Base-by-base conservation (phyloP, 2,888 invertebrate genomes). In the Lepidochrysops patricia region DNA sequence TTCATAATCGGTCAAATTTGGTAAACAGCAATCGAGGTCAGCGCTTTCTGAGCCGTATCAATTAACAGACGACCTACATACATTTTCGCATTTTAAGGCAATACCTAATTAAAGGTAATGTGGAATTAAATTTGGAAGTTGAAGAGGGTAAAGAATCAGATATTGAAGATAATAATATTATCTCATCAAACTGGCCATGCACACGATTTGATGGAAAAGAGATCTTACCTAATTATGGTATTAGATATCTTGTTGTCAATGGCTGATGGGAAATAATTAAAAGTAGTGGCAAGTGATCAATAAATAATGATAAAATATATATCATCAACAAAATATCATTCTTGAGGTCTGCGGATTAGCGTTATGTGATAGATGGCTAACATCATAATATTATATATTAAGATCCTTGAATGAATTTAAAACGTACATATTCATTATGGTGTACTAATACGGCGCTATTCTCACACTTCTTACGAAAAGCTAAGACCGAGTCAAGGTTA, bases 401-500 rank as follows among this genome's bases (percentile, higher is more conserved):
- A 50, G n/a, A 50, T 50, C 27, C 13, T 50, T 26, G 26, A 50
- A 26, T n/a, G 15, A n/a, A 3, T 27, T 50, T 13, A 1, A 50
- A 27, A 50, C 50, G 26, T 50, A 26, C 50, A 50, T 49, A 49
- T 50, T 50, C 5, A 50, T 25, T 26, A 23, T 32, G 32, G 29
- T 19, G 54, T 32, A 54, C 54, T 54, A 26, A 52, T 26, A 32
- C 32, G 19, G 54, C 15, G 23, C 19, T 54, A 27, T 54, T 54
- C 23, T 54, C 29, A 54, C 54, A 54, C 29, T 29, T 32, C 54
- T 32, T 54, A 29, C 29, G 12, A 54, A 54, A 54, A 54, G 54
- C 29, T 54, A 32, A 54, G 54, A 32, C 19, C 54, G n/a, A 54
- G 54, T 54, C 54, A 54, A 54, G 54, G 54, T 54, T 15, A 54